phyloP scores from a whole-genome alignment of 1,140 invertebrate genomes.

The Sitodiplosis mosellana region DNA sequence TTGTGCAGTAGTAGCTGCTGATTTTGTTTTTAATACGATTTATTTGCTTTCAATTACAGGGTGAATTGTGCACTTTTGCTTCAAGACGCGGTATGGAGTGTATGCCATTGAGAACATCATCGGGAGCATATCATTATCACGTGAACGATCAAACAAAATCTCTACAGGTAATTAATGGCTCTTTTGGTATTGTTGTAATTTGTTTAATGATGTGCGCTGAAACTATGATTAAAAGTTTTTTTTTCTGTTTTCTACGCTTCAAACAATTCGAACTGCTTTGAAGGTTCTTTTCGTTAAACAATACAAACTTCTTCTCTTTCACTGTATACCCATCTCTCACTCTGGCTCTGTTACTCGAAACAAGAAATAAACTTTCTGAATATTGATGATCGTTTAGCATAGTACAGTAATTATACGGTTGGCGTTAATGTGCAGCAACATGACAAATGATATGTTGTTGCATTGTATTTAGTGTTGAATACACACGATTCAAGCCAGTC shows the following conservation, averaged over 20 bases:
- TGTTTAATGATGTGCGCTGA: background rate
- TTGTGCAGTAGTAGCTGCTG: no score
- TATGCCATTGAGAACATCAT: conserved; percentile 3
- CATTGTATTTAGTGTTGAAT: no score
- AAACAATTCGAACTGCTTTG: background rate
- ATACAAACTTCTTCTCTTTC: background rate
- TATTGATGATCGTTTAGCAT: no score
- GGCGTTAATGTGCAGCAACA: no score
- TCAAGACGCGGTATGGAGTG: conserved; percentile 3
- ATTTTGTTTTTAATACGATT: no score
- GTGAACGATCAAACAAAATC: conserved; percentile 22
- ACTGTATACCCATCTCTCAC: background rate
- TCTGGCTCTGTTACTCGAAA: background rate
- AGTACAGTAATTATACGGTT: no score
- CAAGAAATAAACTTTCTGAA: no score
- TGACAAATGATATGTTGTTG: no score
- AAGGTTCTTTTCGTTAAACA: no score
- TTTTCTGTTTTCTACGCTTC: no score
- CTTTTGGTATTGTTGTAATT: background rate
- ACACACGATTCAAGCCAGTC: no score
- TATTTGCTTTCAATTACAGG: conserved; percentile 3
- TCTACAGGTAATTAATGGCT: conserved; percentile 10
- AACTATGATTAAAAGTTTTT: background rate
- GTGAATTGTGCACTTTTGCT: conserved; percentile 1
- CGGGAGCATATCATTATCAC: conserved; percentile 14